A percentile compares a stretch with the other conserved stretches of the same genome.
These are phyloP conservation scores for Archips xylosteana DNA, from an alignment of 2,888 invertebrate species.

Conservation along the genomic window DNA sequence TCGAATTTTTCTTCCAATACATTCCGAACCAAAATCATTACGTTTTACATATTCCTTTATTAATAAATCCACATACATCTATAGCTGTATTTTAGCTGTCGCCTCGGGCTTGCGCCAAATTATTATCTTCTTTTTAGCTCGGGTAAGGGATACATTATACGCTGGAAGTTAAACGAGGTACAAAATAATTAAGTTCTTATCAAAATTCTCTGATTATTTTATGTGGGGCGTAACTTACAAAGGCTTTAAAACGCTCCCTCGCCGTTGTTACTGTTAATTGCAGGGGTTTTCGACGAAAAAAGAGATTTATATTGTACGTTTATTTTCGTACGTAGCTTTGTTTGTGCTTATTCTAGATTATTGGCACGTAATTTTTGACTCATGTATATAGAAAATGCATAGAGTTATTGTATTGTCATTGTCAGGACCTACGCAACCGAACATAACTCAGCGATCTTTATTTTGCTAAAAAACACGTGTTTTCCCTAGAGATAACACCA, in stretches of 20 bases:
- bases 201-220: slow-evolving; percentile 35
- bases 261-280: slow-evolving; percentile 17
- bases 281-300: slow-evolving; percentile 1
- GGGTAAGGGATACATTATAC: slow-evolving; percentile 33
- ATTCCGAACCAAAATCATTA: background rate
- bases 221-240: slow-evolving; percentile 28
- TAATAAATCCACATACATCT: background rate
- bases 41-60: background rate
- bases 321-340: background rate
- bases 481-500: too few relatives aligned
- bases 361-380: background rate
- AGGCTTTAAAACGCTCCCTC: slow-evolving; percentile 27
- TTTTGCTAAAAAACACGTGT: too few relatives aligned
- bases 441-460: too few relatives aligned
- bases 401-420: too few relatives aligned
- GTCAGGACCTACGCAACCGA: too few relatives aligned
- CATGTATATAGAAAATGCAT: too few relatives aligned
- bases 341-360: background rate
- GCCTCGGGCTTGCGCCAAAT: slow-evolving; percentile 20
- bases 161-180: slow-evolving; percentile 38
- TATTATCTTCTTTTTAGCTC: slow-evolving; percentile 34
- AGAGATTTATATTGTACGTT: background rate
- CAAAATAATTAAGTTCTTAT: slow-evolving; percentile 40
- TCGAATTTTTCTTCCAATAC: background rate
- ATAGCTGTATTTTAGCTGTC: background rate